These are phyloP conservation scores for Falco berigora DNA, from an alignment of 2,797 vertebrate species.

Conservation along the genomic window DNA sequence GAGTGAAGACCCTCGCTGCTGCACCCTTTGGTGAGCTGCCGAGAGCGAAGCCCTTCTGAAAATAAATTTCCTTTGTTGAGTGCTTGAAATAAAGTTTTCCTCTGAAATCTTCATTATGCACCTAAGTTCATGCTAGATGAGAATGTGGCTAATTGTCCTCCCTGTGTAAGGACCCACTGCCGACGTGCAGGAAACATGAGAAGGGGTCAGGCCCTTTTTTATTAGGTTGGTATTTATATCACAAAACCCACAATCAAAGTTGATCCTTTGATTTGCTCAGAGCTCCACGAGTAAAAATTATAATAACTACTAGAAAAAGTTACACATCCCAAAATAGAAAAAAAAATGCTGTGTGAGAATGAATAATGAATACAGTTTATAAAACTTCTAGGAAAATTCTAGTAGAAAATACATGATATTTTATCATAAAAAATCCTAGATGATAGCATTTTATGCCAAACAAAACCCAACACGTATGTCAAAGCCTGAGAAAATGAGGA, in stretches of 20 bases:
- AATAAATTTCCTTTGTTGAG: neutral
- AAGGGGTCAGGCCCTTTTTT: neutral
- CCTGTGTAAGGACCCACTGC: neutral
- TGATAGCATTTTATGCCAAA: neutral
- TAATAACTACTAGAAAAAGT: neutral
- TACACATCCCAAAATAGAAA: neutral
- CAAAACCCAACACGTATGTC: neutral
- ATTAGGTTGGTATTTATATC: neutral
- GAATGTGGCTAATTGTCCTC: neutral
- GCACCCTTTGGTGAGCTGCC: fast-evolving
- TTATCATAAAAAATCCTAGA: neutral
- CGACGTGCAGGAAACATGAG: neutral
- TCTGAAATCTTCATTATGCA: neutral
- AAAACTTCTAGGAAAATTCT: neutral
- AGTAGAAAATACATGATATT: neutral
- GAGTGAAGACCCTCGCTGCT: neutral
- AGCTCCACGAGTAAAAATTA: neutral
- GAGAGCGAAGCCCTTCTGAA: neutral
- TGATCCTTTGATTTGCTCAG: neutral
- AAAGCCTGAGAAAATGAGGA: neutral
- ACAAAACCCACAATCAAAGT: neutral
- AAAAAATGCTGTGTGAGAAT: neutral
- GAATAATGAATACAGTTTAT: neutral
- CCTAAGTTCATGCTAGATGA: neutral
- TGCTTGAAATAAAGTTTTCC: neutral